phyloP scores from a whole-genome alignment of 2,113 vertebrate genomes.

The Mesoclemmys tuberculata region DNA sequence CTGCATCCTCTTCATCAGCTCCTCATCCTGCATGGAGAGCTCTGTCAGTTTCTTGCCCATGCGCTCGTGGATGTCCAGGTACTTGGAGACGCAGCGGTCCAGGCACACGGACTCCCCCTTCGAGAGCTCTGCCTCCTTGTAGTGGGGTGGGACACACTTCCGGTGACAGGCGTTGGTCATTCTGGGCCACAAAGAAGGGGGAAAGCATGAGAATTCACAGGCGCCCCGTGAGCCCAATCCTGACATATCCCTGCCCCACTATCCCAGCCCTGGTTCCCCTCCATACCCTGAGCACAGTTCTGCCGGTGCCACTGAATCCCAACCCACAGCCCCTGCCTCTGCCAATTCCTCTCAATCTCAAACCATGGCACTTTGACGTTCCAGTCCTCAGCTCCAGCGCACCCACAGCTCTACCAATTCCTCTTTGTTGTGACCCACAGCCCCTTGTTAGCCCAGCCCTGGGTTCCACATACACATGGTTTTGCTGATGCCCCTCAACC shows the following conservation, averaged over 20 bases:
- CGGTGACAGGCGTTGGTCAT: slow-evolving; percentile 97
- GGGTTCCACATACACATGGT: background rate
- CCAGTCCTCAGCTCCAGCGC: background rate
- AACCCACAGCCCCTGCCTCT: background rate
- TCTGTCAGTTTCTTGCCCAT: slow-evolving; percentile 95
- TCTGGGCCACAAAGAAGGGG: slow-evolving; percentile 64
- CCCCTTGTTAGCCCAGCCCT: no score
- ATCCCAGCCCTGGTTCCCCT: background rate
- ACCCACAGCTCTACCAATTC: background rate
- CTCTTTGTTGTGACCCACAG: background rate
- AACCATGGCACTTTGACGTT: background rate
- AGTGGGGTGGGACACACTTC: slow-evolving; percentile 94
- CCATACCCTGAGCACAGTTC: background rate
- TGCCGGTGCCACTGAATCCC: no score
- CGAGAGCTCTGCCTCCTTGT: slow-evolving; percentile 94
- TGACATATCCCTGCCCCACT: background rate
- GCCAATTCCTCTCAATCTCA: background rate
- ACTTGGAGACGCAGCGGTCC: slow-evolving; percentile 97
- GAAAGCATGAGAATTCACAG: background rate
- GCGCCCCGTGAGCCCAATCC: background rate
- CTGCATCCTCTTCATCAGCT: slow-evolving; percentile 88
- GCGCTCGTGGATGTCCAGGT: slow-evolving; percentile 94
- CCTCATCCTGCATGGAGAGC: slow-evolving; percentile 94
- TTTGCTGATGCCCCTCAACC: background rate
- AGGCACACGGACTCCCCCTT: slow-evolving; percentile 96